Conservation (phyloP, 2,888 invertebrate species). For the Anarsia innoxiella region DNA sequence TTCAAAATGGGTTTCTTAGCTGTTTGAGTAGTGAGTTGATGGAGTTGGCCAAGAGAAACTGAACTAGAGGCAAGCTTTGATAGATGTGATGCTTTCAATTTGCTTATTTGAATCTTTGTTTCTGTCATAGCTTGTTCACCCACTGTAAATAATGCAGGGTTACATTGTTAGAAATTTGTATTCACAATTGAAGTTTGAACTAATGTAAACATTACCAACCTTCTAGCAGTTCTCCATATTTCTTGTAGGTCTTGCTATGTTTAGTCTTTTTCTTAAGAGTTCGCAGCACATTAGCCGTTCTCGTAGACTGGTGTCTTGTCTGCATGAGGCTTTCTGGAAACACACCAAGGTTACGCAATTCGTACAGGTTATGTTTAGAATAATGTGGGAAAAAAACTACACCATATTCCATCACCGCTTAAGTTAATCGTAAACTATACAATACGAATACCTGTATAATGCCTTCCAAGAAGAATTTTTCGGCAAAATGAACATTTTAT, state of each 20-base stretch:
- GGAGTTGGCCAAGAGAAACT: slow-evolving; percentile 73
- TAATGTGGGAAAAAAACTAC: not conserved
- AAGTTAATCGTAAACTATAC: too few relatives aligned
- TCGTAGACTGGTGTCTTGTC: slow-evolving; percentile 59
- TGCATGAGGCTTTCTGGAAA: slow-evolving; percentile 47
- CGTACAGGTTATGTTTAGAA: slow-evolving; percentile 32
- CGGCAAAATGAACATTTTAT: slow-evolving; percentile 66
- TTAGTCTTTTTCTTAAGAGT: slow-evolving; percentile 59
- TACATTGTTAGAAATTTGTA: slow-evolving; percentile 14
- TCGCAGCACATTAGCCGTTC: slow-evolving; percentile 49
- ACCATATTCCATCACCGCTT: too few relatives aligned
- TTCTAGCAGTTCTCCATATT: slow-evolving; percentile 81
- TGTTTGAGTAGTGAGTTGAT: slow-evolving; percentile 61
- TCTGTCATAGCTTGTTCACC: slow-evolving; percentile 77
- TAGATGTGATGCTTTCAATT: slow-evolving; percentile 79
- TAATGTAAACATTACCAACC: slow-evolving; percentile 41
- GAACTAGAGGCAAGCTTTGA: slow-evolving; percentile 77
- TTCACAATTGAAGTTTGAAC: slow-evolving; percentile 18
- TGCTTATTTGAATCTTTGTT: slow-evolving; percentile 80
- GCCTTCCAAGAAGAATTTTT: slow-evolving; percentile 46
- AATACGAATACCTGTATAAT: slow-evolving; percentile 52
- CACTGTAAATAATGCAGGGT: slow-evolving; percentile 65
- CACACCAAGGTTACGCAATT: slow-evolving; percentile 56
- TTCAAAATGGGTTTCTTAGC: slow-evolving; percentile 32
- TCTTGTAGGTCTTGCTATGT: slow-evolving; percentile 65